Conservation (phyloP, 2,797 vertebrate genomes). For the Cuculus canorus region DNA sequence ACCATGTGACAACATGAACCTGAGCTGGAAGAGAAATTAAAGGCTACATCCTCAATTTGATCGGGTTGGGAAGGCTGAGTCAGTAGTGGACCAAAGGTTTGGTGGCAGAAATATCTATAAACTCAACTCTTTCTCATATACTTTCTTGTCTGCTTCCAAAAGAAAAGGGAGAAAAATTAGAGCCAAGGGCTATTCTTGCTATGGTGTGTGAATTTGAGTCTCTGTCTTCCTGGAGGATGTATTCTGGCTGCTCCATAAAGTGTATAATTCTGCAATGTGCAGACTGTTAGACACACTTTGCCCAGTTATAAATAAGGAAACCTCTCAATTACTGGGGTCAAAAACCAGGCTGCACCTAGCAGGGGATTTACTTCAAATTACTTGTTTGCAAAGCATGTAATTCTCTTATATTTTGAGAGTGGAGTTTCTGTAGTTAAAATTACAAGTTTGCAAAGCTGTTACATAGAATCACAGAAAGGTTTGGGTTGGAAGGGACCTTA, state of each 20-base stretch:
- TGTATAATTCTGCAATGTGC: accelerated
- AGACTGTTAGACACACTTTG: neutral
- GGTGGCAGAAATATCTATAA: neutral
- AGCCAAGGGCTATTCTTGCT: neutral
- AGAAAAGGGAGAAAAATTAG: neutral
- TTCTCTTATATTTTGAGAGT: neutral
- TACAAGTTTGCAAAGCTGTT: neutral
- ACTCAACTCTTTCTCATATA: neutral
- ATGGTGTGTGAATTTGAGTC: neutral
- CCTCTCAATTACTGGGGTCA: neutral
- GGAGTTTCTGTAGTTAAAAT: neutral
- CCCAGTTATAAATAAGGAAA: neutral
- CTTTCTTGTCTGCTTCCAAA: neutral
- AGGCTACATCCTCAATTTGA: neutral
- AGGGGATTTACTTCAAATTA: neutral
- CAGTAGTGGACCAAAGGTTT: neutral
- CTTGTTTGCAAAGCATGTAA: neutral
- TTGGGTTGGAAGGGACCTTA: too few relatives aligned
- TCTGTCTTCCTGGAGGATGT: neutral
- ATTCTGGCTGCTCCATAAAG: neutral
- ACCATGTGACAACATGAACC: neutral
- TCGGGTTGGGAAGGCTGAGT: neutral
- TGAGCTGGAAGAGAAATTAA: neutral
- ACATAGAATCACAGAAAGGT: neutral
- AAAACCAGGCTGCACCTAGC: neutral